Conservation (phyloP, 2,888 invertebrate species). For the Ectropis crepuscularia region DNA sequence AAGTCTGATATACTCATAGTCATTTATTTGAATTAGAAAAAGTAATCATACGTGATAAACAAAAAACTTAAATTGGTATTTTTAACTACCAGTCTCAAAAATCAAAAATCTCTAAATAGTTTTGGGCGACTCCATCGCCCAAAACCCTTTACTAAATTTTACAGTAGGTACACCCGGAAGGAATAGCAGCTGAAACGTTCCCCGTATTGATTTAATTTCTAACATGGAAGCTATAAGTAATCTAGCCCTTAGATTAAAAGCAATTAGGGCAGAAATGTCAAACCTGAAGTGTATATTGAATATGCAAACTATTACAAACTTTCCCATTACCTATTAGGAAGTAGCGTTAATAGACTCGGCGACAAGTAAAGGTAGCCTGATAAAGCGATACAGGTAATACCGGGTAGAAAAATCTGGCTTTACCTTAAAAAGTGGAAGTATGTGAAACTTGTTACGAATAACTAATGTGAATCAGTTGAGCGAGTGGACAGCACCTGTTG, state of each 20-base stretch:
- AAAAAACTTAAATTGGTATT: no score
- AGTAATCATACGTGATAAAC: no score
- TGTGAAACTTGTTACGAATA: constrained; percentile 37
- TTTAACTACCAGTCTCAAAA: no score
- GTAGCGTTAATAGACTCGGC: constrained; percentile 23
- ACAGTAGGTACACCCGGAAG: no score
- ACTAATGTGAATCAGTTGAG: constrained; percentile 29
- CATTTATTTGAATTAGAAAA: no score
- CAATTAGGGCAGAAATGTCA: constrained; percentile 6
- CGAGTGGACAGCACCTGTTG: constrained; percentile 23
- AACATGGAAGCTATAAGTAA: no score
- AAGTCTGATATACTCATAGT: no score
- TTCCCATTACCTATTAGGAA: constrained; percentile 25
- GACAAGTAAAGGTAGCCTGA: constrained; percentile 21
- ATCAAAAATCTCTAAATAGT: no score
- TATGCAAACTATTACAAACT: constrained; percentile 31
- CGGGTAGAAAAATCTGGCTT: constrained; percentile 39
- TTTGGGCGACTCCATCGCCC: no score
- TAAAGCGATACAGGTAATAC: constrained; percentile 36
- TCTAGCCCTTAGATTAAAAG: not conserved
- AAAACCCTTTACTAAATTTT: no score
- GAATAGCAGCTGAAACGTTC: no score
- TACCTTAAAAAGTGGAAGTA: constrained; percentile 35
- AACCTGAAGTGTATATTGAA: constrained; percentile 17
- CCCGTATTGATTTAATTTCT: no score